phyloP scores from a whole-genome alignment of 2,797 vertebrate species.

The Falco columbarius region DNA sequence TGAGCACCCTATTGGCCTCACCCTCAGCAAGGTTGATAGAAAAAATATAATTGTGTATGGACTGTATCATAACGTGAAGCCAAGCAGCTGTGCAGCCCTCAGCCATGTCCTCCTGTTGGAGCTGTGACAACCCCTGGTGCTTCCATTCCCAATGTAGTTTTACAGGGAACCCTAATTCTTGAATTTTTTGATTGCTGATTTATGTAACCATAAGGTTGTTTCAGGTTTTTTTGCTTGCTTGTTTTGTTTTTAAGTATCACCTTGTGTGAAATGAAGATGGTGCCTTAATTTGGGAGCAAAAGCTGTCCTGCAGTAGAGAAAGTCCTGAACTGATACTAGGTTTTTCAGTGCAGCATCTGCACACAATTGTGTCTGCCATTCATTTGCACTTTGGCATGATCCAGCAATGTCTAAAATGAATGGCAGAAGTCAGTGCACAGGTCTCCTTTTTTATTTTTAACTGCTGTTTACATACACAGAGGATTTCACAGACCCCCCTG shows the following conservation, averaged over 20 bases:
- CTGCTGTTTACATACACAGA: neutral
- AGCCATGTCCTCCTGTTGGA: neutral
- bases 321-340: neutral
- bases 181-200: neutral
- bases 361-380: neutral
- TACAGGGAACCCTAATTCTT: neutral
- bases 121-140: neutral
- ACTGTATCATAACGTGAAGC: neutral
- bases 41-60: neutral
- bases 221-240: neutral
- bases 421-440: neutral
- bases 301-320: neutral
- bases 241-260: neutral
- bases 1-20: neutral
- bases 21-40: neutral
- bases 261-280: neutral
- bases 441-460: conserved; percentile 13
- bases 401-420: conserved; percentile 2
- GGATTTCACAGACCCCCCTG: neutral
- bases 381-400: conserved; percentile 22
- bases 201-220: neutral
- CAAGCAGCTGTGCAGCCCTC: neutral
- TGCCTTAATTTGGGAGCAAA: neutral
- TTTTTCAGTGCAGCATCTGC: conserved; percentile 23
- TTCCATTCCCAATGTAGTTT: neutral